A percentile compares a stretch with the other conserved stretches of the same genome.
Conservation (phyloP, 1,140 invertebrate species). For the Plectrocnemia conspersa region DNA sequence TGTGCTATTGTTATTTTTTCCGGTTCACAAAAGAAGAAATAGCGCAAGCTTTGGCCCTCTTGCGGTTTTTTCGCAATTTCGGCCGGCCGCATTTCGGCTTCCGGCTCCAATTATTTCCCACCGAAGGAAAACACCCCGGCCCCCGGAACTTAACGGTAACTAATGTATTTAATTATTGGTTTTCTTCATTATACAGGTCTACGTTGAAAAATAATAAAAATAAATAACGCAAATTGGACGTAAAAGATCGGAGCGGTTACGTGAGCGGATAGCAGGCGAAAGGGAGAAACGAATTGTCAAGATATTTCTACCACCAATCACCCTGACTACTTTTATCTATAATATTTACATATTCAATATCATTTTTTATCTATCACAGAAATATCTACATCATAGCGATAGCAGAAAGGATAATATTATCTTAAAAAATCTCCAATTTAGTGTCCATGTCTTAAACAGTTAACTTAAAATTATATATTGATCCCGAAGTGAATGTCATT, state of each 20-base stretch:
- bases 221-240: constrained; percentile 33
- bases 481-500: too few relatives aligned
- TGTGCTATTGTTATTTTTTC: neutral
- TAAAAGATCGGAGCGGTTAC: constrained; percentile 19
- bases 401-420: too few relatives aligned
- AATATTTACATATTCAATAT: too few relatives aligned
- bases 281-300: neutral
- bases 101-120: constrained; percentile 15
- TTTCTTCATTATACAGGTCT: constrained; percentile 33
- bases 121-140: constrained; percentile 18
- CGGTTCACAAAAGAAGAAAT: neutral
- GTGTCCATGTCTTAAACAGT: too few relatives aligned
- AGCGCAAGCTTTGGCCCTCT: neutral
- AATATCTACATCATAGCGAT: too few relatives aligned
- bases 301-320: neutral
- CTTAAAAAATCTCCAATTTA: too few relatives aligned
- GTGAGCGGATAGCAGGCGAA: neutral
- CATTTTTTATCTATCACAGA: too few relatives aligned
- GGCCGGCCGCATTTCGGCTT: constrained; percentile 13
- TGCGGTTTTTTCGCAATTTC: constrained; percentile 14
- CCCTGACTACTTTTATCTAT: too few relatives aligned
- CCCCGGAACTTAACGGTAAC: constrained; percentile 32
- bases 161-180: constrained; percentile 34
- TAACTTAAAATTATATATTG: too few relatives aligned
- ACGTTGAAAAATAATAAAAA: constrained; percentile 33